These are phyloP conservation scores for Stenotaenia linearis DNA, from an alignment of 2,888 invertebrate genomes.

Conservation along the genomic window DNA sequence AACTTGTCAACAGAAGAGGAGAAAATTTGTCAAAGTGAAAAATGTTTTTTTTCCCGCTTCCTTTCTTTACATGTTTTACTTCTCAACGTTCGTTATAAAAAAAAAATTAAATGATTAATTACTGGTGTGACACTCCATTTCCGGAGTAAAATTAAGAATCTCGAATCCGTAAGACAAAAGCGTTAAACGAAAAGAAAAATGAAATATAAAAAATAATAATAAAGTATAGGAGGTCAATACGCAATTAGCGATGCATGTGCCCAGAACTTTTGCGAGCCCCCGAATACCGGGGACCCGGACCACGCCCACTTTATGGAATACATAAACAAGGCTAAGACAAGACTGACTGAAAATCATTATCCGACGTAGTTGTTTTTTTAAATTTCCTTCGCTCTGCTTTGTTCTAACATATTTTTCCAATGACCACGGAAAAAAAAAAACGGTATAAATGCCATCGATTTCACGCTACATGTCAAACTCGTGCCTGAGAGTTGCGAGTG, in stretches of 20 bases:
- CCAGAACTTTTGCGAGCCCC: not conserved
- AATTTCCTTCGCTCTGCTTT: not conserved
- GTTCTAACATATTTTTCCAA: not conserved
- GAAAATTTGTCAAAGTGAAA: not conserved
- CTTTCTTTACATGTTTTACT: not conserved
- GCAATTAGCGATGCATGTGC: not conserved
- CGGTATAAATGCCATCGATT: not conserved
- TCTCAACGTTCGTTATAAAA: not conserved
- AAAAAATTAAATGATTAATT: not conserved
- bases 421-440: not conserved
- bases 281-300: not conserved
- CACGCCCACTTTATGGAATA: not conserved
- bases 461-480: not conserved
- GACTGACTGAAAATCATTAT: conserved; percentile 4
- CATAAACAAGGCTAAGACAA: conserved; percentile 9
- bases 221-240: not conserved
- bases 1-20: not conserved
- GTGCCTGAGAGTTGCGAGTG: not conserved
- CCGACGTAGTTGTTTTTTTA: not conserved
- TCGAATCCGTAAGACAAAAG: not conserved
- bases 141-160: not conserved
- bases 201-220: not conserved
- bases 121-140: not conserved
- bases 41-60: not conserved
- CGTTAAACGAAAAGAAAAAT: not conserved